Evolutionary conservation across 1,140 invertebrate genomes (phyloP), one percentile per base, ranked within the genome.

Genomic region (Octopus bimaculoides): DNA sequence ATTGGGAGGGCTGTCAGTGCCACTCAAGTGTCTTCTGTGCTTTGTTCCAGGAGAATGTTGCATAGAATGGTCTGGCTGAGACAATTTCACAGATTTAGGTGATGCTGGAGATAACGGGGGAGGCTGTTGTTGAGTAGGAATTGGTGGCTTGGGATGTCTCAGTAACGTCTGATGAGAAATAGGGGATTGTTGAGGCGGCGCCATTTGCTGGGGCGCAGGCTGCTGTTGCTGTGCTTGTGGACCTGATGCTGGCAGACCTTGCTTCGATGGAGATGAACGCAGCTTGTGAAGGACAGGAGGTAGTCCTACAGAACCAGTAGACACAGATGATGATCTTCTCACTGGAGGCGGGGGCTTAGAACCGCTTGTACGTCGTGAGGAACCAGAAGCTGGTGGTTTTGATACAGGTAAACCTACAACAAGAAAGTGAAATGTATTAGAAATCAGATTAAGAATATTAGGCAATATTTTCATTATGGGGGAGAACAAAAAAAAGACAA

Each of bases 261-360:
- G 82, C 76, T 82, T 82, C 9, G 84, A 82, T 74, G 87, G 82
- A 55, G 87, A 80, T 75, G 83, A 77, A n/a, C 83, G 74, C 17
- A 83, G 10, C 77, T 82, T 83, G 73, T 82, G 77, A 10, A 82
- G 66, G 20, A 80, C 75, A 73, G 81, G 55, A 41, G 83, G 77
- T 20, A 71, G 66, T 20, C 66, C 66, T 26, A 83, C 79, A 7
- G 85, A 75, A 12, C 90, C 90, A 69, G 90, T 92, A 52, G 94
- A 94, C 78, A 96, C 95, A 61, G 95, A 96, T 0, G 96, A 95
- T 12, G 95, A 96, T 66, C 95, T 91, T 81, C 96, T 91, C 1
- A 96, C 94, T 4, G 96, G 96, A 55, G 96, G 96, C 54, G 95
- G 94, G 54, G 95, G 95, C 89, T 96, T 93, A 73, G 93, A 77